A percentile compares a stretch with the other conserved stretches of the same genome.
Evolutionary conservation across 1,140 invertebrate genomes (phyloP).

Genomic region (Octopus sinensis): DNA sequence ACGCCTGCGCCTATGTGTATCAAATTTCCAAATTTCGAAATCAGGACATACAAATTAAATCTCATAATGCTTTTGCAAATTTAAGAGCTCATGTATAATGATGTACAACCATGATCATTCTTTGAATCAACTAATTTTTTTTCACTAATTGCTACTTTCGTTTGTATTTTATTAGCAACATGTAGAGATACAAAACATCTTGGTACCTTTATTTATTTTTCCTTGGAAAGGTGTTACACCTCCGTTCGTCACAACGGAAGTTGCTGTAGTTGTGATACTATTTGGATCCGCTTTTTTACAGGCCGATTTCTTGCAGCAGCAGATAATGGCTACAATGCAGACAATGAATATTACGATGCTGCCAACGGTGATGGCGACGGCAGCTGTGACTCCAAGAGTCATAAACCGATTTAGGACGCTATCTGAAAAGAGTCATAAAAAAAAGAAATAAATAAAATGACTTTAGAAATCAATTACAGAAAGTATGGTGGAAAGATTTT

Average conservation of each 20-base stretch:
- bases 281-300: constrained; percentile 39
- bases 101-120: too few relatives aligned
- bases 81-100: too few relatives aligned
- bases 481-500: neutral
- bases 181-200: too few relatives aligned
- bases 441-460: neutral
- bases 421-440: constrained; percentile 12
- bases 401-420: constrained; percentile 41
- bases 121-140: too few relatives aligned
- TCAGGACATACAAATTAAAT: too few relatives aligned
- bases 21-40: too few relatives aligned
- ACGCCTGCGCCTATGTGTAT: too few relatives aligned
- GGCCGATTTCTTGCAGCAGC: constrained; percentile 37
- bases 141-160: too few relatives aligned
- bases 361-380: constrained; percentile 47
- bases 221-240: constrained; percentile 6
- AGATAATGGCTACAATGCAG: constrained; percentile 40
- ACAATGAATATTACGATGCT: constrained; percentile 45
- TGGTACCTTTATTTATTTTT: constrained; percentile 11
- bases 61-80: too few relatives aligned
- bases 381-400: constrained; percentile 44
- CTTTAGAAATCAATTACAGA: neutral
- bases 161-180: too few relatives aligned
- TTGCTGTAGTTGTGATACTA: constrained; percentile 27
- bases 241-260: constrained; percentile 34